Percentiles rank a stretch among this genome's conserved stretches.
These are phyloP conservation scores for Congeria kusceri DNA, from an alignment of 2,888 invertebrate species.

Conservation along the genomic window DNA sequence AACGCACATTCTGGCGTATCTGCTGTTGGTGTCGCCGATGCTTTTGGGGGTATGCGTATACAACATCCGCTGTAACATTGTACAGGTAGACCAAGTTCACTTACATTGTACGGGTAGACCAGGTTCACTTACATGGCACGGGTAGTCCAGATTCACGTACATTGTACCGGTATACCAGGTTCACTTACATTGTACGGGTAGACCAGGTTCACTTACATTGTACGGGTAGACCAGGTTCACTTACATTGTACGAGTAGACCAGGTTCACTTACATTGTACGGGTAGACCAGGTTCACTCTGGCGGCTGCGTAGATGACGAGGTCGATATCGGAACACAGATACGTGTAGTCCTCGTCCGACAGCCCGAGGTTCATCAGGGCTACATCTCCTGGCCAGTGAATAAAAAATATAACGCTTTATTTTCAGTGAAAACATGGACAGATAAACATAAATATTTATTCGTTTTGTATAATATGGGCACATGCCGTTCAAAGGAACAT, in stretches of 20 bases:
- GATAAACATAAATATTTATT: no score
- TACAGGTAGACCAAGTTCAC: no score
- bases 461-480: no score
- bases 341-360: conserved; percentile 84
- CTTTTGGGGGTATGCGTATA: no score
- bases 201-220: conserved; percentile 14
- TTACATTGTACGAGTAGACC: conserved; percentile 80
- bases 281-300: conserved; percentile 85
- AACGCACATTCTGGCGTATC: no score
- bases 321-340: conserved; percentile 85
- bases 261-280: conserved; percentile 80
- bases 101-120: conserved; percentile 85
- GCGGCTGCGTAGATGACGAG: conserved; percentile 85
- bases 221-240: conserved; percentile 6
- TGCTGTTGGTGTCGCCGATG: no score
- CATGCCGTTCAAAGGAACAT: no score
- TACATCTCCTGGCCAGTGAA: conserved; percentile 83
- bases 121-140: conserved; percentile 86
- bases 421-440: no score
- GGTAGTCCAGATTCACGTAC: no score
- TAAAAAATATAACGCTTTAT: not conserved
- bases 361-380: conserved; percentile 84
- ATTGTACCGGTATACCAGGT: no score
- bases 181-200: no score
- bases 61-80: no score